Evolutionary conservation across 1,140 invertebrate genomes (phyloP), one percentile per base, ranked within the genome.

Genomic region (Acromyrmex heyeri): DNA sequence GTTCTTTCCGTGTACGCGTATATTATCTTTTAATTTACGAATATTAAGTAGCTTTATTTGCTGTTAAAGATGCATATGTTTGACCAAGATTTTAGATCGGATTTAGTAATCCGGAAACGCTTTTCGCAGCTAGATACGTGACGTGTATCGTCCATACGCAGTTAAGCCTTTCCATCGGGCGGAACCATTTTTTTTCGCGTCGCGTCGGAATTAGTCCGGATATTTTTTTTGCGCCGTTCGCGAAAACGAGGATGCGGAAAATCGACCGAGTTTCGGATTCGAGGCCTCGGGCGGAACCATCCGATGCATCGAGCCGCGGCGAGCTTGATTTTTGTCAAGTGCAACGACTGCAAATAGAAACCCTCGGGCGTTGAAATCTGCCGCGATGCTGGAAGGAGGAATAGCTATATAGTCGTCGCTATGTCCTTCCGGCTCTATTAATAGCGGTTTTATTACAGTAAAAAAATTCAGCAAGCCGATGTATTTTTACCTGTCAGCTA

Each of bases 281-380:
- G 44, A 50, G 12, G 83, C 83, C 59, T 27, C 27, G 38, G 76
- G 88, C 76, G 21, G 1, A 27, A n/a, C 50, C 14, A 53, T 55
- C 24, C 21, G 69, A 16, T 79, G 34, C 38, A 57, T 69, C 16
- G 30, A 69, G 8, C 16, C 24, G 30, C 27, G 76, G 81, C n/a
- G 55, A 82, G 85, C 48, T 88, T 87, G 83, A 91, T 91, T 91
- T 91, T 91, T 91, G 77, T 85, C 87, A 86, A 85, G 82, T 87
- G 83, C 73, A 85, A 81, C 79, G 75, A 77, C 78, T 87, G 64
- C 85, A 75, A 88, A 67, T 79, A 87, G 53, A 30, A 50, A 76
- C 38, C 87, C 76, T 69, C 67, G 34, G 48, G 55, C 24, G 69
- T 55, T 77, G 24, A 83, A 64, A 34, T 44, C 38, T 65, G 30